Base-by-base conservation (phyloP, 1,140 invertebrate species). In the Zaprionus davidi region DNA sequence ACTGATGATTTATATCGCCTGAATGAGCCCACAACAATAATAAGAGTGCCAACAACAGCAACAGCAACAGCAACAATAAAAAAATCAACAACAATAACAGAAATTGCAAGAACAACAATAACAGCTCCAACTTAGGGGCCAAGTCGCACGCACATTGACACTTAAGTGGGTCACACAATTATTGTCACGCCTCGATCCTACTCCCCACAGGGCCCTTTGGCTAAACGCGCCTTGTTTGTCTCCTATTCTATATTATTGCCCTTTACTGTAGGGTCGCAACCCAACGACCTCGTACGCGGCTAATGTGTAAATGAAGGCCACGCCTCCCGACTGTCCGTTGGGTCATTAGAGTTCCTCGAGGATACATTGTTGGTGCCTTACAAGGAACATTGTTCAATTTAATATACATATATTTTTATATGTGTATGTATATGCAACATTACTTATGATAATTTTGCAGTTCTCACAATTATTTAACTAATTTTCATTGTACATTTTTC, bases 111-210 rank as follows among this genome's bases (percentile, higher is more conserved):
- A 68, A 67, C 41, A 38, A 58, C 58, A 78, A 28, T 15, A 82
- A 71, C 80, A 79, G 55, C 49, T 51, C 64, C 72, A 71, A 69
- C 78, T 83, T 79, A 65, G 71, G 71, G 66, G 63, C 68, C 59
- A 79, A 78, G 71, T 78, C 56, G 46, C 85, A 88, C 85, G 86
- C 85, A 87, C 81, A 88, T 88, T 79, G 60, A 38, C 79, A 78
- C 71, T 90, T 81, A 90, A 90, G 82, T 90, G 82, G 86, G 86
- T 90, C 86, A 90, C 74, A 81, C 76, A 82, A 81, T 90, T 81
- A 86, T 82, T 90, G 86, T 78, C 86, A 81, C 86, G 77, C 77
- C 73, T 73, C 44, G 44, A 24, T 9, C 41, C 44, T 41, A n/a
- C 38, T 28, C 20, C 60, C 51, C 46, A 12, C 44, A 13, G 15